These are phyloP conservation scores for Ethmia dodecea DNA, from an alignment of 2,888 invertebrate species.

Conservation along the genomic window DNA sequence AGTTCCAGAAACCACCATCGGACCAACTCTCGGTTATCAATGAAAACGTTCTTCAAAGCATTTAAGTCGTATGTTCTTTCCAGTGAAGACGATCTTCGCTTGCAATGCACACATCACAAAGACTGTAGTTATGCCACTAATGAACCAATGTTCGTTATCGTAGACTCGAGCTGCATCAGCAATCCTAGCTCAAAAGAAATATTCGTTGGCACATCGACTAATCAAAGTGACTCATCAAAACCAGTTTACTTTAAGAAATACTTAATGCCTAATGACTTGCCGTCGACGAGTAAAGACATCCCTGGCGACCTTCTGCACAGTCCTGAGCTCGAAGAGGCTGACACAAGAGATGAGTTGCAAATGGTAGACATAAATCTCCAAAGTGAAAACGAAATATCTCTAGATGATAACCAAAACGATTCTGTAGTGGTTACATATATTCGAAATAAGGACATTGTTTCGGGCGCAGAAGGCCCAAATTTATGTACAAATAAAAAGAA, in stretches of 20 bases:
- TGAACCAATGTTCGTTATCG: constrained; percentile 39
- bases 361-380: constrained; percentile 43
- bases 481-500: constrained; percentile 38
- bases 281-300: constrained; percentile 38
- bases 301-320: constrained; percentile 15
- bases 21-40: constrained; percentile 20
- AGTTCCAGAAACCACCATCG: constrained; percentile 34
- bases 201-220: constrained; percentile 26
- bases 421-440: constrained; percentile 47
- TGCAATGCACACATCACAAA: constrained; percentile 29
- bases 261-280: constrained; percentile 27
- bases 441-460: constrained; percentile 32
- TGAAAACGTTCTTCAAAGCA: constrained; percentile 27
- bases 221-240: constrained; percentile 20
- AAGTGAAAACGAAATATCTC: constrained; percentile 37
- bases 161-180: constrained; percentile 36
- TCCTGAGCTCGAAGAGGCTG: constrained; percentile 24
- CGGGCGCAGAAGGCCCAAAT: constrained; percentile 29
- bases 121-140: constrained; percentile 22
- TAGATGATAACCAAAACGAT: constrained; percentile 29
- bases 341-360: constrained; percentile 37
- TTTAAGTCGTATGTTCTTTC: constrained; percentile 44
- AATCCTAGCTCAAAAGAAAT: constrained; percentile 38
- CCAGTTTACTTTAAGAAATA: constrained; percentile 27
- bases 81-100: constrained; percentile 38